Conservation (phyloP, 2,797 vertebrate species). For the Siniperca scherzeri region DNA sequence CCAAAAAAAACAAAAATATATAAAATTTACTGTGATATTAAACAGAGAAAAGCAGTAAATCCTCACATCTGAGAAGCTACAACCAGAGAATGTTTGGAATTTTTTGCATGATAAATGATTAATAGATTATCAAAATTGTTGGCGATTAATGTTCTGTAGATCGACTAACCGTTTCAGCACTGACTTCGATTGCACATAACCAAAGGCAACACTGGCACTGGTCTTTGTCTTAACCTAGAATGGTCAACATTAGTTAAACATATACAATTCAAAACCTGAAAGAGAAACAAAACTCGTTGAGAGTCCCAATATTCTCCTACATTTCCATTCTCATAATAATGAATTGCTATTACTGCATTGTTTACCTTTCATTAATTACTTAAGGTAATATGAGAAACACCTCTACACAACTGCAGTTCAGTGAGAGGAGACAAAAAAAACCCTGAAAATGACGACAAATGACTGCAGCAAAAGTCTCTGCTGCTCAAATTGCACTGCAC, state of each 20-base stretch:
- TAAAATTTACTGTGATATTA: background rate
- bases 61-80: background rate
- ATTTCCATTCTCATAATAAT: conserved; percentile 16
- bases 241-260: background rate
- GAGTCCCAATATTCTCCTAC: background rate
- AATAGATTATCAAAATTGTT: background rate
- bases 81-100: background rate
- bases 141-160: background rate
- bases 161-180: background rate
- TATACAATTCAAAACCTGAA: background rate
- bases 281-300: background rate
- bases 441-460: conserved; percentile 83
- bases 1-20: background rate
- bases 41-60: background rate
- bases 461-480: conserved; percentile 84
- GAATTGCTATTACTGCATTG: conserved; percentile 24
- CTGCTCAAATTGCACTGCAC: conserved; percentile 81
- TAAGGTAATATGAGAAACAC: conserved; percentile 27
- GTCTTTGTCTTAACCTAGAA: background rate
- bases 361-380: conserved; percentile 53
- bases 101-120: background rate
- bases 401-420: conserved; percentile 53
- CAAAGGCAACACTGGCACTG: background rate
- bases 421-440: conserved; percentile 30
- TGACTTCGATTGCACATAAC: background rate